Evolutionary conservation across 2,888 invertebrate species (phyloP).

Genomic region (Patella depressa): DNA sequence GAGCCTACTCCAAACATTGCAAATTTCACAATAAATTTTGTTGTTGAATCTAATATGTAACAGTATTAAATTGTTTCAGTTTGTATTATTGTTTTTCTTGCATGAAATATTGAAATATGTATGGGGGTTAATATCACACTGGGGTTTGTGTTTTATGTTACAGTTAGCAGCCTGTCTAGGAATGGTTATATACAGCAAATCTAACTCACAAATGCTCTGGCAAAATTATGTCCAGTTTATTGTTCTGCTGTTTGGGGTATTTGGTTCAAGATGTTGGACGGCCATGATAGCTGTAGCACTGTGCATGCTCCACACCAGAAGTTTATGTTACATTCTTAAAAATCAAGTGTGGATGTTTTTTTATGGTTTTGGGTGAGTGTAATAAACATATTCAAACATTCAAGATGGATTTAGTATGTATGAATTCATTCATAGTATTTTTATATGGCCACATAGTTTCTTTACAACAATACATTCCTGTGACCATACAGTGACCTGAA

Average conservation of each 20-base stretch:
- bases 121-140: too few species aligned
- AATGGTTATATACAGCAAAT: constrained; percentile 79
- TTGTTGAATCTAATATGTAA: too few species aligned
- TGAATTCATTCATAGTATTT: too few species aligned
- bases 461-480: too few species aligned
- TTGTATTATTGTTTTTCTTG: too few species aligned
- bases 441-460: too few species aligned
- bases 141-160: constrained; percentile 16
- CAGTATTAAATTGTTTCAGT: too few species aligned
- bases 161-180: constrained; percentile 74
- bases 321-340: constrained; percentile 85
- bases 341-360: constrained; percentile 74
- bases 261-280: constrained; percentile 88
- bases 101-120: too few species aligned
- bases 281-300: constrained; percentile 85
- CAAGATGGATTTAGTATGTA: too few species aligned
- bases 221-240: constrained; percentile 81
- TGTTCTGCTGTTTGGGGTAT: constrained; percentile 80
- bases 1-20: too few species aligned
- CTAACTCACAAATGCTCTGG: constrained; percentile 73
- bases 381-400: constrained; percentile 69
- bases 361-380: constrained; percentile 70
- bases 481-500: too few species aligned
- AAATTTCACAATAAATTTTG: too few species aligned
- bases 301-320: constrained; percentile 86